A percentile compares a stretch with the other conserved stretches of the same genome.
phyloP scores from a whole-genome alignment of 2,888 invertebrate genomes.

The Dynastes grantii region DNA sequence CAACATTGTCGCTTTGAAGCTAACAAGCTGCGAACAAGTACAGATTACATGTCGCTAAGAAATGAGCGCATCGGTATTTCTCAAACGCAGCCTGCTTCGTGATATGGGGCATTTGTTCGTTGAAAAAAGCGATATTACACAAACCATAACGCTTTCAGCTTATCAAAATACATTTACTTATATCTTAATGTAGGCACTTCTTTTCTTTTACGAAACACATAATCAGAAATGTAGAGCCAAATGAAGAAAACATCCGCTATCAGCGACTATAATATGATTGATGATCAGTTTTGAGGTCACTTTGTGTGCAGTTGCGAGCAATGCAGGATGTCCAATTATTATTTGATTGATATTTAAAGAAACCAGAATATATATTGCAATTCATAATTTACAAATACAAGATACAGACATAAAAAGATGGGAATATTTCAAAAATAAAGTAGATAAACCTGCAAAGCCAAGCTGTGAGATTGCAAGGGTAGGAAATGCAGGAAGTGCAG shows the following conservation, averaged over 20 bases:
- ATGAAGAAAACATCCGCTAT: neutral
- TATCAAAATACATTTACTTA: too few species aligned
- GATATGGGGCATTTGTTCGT: neutral
- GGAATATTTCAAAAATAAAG: too few species aligned
- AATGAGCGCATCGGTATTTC: conserved; percentile 8
- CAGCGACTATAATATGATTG: neutral
- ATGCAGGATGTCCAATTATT: neutral
- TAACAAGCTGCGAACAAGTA: neutral
- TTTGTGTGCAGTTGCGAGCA: neutral
- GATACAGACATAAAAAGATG: too few species aligned
- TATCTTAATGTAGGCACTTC: neutral
- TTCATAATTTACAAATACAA: too few species aligned
- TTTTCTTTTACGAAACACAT: neutral
- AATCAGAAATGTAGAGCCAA: neutral
- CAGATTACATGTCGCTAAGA: neutral
- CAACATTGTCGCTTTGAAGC: too few species aligned
- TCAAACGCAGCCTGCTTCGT: neutral
- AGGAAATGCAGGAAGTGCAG: too few species aligned
- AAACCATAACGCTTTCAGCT: conserved; percentile 12
- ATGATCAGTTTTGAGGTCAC: conserved; percentile 12
- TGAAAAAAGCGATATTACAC: neutral
- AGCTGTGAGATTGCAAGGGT: too few species aligned
- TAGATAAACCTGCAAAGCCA: too few species aligned
- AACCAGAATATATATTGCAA: too few species aligned
- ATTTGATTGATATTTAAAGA: too few species aligned